Conservation (phyloP, 2,888 invertebrate species). For the Pherbina coryleti region DNA sequence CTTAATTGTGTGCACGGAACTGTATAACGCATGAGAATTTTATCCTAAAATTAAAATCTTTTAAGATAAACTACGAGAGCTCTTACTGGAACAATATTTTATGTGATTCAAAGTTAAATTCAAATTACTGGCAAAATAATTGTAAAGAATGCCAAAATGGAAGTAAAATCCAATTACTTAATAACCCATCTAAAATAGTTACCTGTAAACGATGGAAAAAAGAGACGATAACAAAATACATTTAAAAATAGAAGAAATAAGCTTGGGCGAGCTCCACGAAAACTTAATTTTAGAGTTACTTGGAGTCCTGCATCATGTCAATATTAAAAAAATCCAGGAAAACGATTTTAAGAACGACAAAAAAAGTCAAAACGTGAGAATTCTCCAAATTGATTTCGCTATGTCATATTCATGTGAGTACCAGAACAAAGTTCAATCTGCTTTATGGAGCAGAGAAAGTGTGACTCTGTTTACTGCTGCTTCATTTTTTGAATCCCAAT, state of each 20-base stretch:
- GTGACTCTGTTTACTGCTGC: too few species aligned
- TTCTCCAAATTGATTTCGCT: too few species aligned
- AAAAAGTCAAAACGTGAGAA: too few species aligned
- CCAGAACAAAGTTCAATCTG: too few species aligned
- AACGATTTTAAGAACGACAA: too few species aligned
- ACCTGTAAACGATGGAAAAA: neutral
- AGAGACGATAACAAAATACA: neutral
- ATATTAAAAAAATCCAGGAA: neutral
- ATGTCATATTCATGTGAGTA: too few species aligned
- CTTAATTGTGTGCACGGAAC: too few species aligned
- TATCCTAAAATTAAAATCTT: neutral
- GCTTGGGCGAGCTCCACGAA: slow-evolving; percentile 19
- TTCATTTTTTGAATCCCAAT: too few species aligned
- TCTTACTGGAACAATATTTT: neutral
- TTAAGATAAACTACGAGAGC: neutral
- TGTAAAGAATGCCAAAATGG: slow-evolving; percentile 2
- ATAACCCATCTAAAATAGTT: neutral
- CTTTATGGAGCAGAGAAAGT: too few species aligned
- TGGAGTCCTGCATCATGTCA: slow-evolving; percentile 30
- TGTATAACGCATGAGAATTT: neutral
- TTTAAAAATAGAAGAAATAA: slow-evolving; percentile 30
- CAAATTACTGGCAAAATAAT: neutral
- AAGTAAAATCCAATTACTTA: neutral
- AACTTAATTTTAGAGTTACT: slow-evolving; percentile 31
- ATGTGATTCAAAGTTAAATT: neutral